Evolutionary conservation across 2,113 vertebrate species (phyloP), one percentile per base, ranked within the genome.

Genomic region (Lycocorax pyrrhopterus): DNA sequence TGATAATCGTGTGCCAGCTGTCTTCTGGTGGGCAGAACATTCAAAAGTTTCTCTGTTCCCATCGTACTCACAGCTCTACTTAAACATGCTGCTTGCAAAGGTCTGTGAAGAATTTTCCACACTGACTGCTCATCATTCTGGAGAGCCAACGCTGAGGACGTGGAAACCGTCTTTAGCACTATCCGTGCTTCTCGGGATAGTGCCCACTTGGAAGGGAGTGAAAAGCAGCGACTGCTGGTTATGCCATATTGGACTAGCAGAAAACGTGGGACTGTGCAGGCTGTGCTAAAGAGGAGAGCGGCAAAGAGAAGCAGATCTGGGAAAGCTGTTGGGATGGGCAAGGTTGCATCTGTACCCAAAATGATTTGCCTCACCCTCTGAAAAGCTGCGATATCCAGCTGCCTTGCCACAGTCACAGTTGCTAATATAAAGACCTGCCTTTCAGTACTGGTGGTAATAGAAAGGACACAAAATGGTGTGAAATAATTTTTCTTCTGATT

Each of bases 11-110:
- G 67, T 90, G 79, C 85, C 87, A 92, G 90, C 84, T 96, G 90
- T 96, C 92, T 96, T 60, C 39, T 93, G 90, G 94, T 96, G 82
- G 90, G 94, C 85, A 96, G 68, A 94, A 77, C 82, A 84, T 43
- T 93, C 15, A 56, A n/a, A 94, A 96, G 72, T 94, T 94, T 94
- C 73, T 90, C 72, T 74, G 55, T 90, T 94, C 72, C 62, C 85
- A 13, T 77, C 75, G 6, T 76, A 27, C 87, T 91, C 7, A 0
- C 75, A 90, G 85, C 68, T 90, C 82, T 73, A 4, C 94, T 75
- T 85, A 71, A 94, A 79, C 32, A 13, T 8, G 7, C 52, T 78
- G 68, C 68, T 71, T 90, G 72, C 82, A 91, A 66, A 90, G 91
- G 87, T 89, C 87, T 96, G 78, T 76, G 74, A 88, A 88, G 68